Percentiles rank a stretch among this genome's conserved stretches.
These are phyloP conservation scores for Phrynocephalus vlangalii DNA, from an alignment of 2,797 vertebrate genomes.

Conservation along the genomic window DNA sequence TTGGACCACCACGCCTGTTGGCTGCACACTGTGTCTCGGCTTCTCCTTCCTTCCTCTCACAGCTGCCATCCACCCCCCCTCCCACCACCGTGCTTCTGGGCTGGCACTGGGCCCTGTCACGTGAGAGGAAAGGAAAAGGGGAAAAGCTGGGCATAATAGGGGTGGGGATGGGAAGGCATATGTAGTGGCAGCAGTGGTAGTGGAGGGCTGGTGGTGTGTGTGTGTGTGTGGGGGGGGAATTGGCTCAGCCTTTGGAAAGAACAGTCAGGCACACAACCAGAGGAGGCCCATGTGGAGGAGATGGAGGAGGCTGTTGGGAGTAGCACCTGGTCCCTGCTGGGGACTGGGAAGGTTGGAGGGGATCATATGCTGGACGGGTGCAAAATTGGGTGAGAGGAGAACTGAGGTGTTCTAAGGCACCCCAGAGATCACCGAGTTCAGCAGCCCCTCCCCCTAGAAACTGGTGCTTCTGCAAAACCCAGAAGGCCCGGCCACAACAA, in stretches of 20 bases:
- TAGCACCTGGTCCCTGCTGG: not conserved
- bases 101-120: not conserved
- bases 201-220: not conserved
- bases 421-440: no score
- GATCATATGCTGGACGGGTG: not conserved
- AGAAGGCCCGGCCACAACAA: no score
- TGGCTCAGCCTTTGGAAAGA: not conserved
- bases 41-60: constrained; percentile 20
- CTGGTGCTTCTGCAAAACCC: no score
- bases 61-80: constrained; percentile 1
- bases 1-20: not conserved
- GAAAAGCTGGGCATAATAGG: not conserved
- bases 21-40: constrained; percentile 21
- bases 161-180: not conserved
- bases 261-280: not conserved
- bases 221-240: not conserved
- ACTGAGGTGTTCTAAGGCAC: no score
- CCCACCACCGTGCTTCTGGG: not conserved
- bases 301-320: not conserved
- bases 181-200: not conserved
- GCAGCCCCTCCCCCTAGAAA: no score
- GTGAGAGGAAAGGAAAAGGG: constrained; percentile 13
- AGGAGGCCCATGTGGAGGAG: not conserved
- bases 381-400: not conserved
- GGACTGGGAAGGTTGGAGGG: not conserved